Conservation (phyloP, 1,140 invertebrate genomes). For the Gryon sp. region DNA sequence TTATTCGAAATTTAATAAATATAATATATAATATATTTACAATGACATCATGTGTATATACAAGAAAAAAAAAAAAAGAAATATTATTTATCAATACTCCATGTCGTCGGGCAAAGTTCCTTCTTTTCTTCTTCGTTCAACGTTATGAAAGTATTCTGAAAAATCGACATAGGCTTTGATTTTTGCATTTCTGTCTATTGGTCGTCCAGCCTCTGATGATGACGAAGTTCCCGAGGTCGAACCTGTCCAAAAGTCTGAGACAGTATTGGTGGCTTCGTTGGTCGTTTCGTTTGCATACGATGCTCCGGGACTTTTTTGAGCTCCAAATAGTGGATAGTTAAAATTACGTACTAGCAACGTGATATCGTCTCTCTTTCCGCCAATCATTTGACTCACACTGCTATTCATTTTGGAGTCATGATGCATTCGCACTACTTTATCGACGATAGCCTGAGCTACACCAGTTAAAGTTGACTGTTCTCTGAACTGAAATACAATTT, state of each 20-base stretch:
- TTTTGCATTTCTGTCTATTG: constrained; percentile 81
- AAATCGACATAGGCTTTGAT: constrained; percentile 93
- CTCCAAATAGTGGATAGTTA: constrained; percentile 87
- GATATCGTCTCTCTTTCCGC: constrained; percentile 86
- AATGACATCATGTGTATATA: constrained; percentile 18
- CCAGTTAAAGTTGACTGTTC: constrained; percentile 88
- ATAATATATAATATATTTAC: constrained; percentile 28
- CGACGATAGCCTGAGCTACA: constrained; percentile 92
- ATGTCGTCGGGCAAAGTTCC: constrained; percentile 81
- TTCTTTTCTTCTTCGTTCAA: constrained; percentile 82
- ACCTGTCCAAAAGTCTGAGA: constrained; percentile 69
- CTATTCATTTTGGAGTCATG: constrained; percentile 88
- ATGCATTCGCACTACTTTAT: constrained; percentile 91
- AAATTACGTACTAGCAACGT: constrained; percentile 93
- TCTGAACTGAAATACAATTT: constrained; percentile 82
- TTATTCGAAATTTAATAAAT: constrained; percentile 41
- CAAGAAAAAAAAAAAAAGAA: not conserved
- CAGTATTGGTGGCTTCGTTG: constrained; percentile 64
- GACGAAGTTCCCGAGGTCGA: constrained; percentile 74
- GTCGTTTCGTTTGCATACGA: constrained; percentile 62
- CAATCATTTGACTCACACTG: constrained; percentile 77
- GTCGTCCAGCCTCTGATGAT: constrained; percentile 78
- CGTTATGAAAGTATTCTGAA: constrained; percentile 87
- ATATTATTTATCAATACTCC: constrained; percentile 63
- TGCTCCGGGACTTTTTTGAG: constrained; percentile 80